Evolutionary conservation across 2,888 invertebrate genomes (phyloP).

Genomic region (Hirtodrosophila alboralis): DNA sequence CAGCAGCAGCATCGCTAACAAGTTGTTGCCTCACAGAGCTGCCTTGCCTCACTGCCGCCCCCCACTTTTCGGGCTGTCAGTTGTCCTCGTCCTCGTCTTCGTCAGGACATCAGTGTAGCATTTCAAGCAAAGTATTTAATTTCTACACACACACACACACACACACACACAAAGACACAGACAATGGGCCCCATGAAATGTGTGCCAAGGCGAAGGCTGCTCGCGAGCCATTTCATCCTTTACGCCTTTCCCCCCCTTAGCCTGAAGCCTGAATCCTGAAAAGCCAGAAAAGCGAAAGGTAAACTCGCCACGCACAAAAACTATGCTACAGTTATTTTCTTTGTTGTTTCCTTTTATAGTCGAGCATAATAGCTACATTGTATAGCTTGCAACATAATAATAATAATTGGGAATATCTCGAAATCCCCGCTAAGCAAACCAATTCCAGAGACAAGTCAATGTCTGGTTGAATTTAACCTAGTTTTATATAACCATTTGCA

Average conservation of each 20-base stretch:
- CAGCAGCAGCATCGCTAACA: conserved; percentile 43
- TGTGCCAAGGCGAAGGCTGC: conserved; percentile 79
- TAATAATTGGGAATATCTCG: neutral
- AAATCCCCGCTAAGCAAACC: no score
- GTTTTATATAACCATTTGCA: no score
- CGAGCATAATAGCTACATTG: neutral
- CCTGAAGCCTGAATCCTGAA: no score
- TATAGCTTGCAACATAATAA: neutral
- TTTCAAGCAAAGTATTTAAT: conserved; percentile 80
- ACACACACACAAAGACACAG: conserved; percentile 21
- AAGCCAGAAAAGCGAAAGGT: conserved; percentile 53
- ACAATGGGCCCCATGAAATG: conserved; percentile 61
- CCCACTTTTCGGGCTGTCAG: conserved; percentile 31
- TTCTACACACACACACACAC: conserved; percentile 53
- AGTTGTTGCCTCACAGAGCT: conserved; percentile 58
- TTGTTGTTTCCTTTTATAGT: neutral
- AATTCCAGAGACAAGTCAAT: no score
- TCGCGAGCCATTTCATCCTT: conserved; percentile 16
- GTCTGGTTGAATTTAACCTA: no score
- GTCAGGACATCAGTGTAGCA: conserved; percentile 63
- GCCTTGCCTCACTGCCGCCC: conserved; percentile 39
- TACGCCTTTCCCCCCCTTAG: neutral
- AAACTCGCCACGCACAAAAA: conserved; percentile 47
- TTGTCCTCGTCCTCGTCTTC: conserved; percentile 51
- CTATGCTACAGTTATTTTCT: conserved; percentile 43